phyloP scores from a whole-genome alignment of 2,888 invertebrate genomes.

The Bibio marci region DNA sequence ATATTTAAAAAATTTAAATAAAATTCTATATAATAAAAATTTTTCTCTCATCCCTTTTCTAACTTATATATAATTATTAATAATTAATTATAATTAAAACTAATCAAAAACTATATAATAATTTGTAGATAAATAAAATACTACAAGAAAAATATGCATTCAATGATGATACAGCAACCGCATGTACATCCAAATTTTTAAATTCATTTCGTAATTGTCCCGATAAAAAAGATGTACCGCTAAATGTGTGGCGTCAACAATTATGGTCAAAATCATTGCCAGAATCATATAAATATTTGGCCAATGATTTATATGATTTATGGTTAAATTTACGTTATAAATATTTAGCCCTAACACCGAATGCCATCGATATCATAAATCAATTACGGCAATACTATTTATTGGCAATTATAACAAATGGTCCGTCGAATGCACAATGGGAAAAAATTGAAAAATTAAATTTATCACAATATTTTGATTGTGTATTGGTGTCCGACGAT shows the following conservation, averaged over 20 bases:
- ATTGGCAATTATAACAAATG: constrained; percentile 71
- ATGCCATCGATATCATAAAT: constrained; percentile 49
- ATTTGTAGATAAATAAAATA: constrained; percentile 20
- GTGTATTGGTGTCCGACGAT: constrained; percentile 67
- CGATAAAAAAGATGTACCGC: constrained; percentile 51
- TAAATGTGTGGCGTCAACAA: constrained; percentile 61
- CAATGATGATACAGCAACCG: constrained; percentile 41
- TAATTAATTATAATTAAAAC: no score
- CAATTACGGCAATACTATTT: constrained; percentile 51
- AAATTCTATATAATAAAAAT: no score
- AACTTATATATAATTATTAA: no score
- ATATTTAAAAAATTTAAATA: no score
- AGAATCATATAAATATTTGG: constrained; percentile 49
- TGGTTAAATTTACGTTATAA: constrained; percentile 69
- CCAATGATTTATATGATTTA: constrained; percentile 54
- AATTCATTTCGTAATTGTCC: constrained; percentile 65
- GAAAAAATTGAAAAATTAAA: constrained; percentile 63
- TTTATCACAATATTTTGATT: constrained; percentile 56
- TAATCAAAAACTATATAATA: no score
- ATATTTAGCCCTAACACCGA: constrained; percentile 49
- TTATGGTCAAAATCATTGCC: constrained; percentile 66
- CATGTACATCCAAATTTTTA: constrained; percentile 50
- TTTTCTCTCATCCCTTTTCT: no score
- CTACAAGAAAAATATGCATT: constrained; percentile 45
- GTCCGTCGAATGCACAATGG: constrained; percentile 74